Evolutionary conservation across 2,113 vertebrate species (phyloP).

Genomic region (Sapajus apella): DNA sequence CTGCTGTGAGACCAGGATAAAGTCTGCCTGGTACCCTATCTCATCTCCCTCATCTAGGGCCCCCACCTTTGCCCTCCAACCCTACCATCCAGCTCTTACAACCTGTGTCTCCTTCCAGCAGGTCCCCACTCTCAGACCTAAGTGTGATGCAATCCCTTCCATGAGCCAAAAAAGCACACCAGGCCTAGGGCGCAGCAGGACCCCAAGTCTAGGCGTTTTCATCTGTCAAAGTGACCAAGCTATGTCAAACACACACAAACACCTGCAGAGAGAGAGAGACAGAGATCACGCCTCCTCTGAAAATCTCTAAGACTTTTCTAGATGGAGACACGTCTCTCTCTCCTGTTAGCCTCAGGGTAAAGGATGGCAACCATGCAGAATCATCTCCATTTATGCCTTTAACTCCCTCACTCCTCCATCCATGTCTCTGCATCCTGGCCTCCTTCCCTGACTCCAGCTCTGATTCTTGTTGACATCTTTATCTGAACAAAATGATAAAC

Average conservation of each 20-base stretch:
- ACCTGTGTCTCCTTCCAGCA: background rate
- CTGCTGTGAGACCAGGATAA: fast-evolving
- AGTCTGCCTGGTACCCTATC: background rate
- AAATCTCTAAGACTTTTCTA: background rate
- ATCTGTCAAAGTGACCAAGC: background rate
- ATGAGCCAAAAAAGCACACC: background rate
- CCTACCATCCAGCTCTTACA: background rate
- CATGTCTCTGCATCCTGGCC: background rate
- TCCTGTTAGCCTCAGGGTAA: background rate
- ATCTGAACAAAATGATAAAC: background rate
- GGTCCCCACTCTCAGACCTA: background rate
- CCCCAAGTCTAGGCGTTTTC: background rate
- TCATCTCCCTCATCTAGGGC: background rate
- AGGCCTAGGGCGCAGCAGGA: background rate
- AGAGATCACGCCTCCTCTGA: background rate
- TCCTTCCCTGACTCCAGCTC: background rate
- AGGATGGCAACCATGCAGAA: background rate
- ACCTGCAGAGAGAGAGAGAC: too few species aligned
- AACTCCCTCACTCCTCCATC: background rate
- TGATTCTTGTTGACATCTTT: background rate
- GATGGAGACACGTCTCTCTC: background rate
- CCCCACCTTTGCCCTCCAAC: background rate
- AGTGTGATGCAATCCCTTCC: background rate
- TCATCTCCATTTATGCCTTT: background rate
- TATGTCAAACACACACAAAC: background rate